These are phyloP conservation scores for Hippocampus abdominalis DNA, from an alignment of 2,113 vertebrate genomes.

Conservation along the genomic window DNA sequence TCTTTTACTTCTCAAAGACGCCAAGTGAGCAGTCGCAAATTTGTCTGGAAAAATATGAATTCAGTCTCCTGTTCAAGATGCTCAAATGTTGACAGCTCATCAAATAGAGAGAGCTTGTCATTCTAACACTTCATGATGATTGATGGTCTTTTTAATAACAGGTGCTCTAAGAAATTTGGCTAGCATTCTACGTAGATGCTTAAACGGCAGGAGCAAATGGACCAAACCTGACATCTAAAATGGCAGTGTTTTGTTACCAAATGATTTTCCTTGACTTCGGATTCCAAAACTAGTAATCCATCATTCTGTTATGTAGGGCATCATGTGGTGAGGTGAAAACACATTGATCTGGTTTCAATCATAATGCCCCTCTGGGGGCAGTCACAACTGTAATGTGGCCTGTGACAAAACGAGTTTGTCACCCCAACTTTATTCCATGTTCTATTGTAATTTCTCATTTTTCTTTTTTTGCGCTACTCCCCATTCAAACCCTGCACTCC, in stretches of 20 bases:
- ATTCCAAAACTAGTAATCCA: neutral
- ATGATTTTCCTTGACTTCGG: neutral
- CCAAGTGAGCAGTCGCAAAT: neutral
- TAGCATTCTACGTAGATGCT: neutral
- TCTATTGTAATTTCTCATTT: neutral
- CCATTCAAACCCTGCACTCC: constrained; percentile 77
- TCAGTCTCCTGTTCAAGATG: neutral
- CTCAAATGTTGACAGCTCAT: neutral
- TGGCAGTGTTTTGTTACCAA: neutral
- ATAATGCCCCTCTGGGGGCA: neutral
- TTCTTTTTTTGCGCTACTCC: constrained; percentile 46
- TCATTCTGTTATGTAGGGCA: too few species aligned
- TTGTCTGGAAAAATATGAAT: neutral
- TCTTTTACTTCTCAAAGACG: neutral
- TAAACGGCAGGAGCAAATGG: neutral
- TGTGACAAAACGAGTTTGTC: neutral
- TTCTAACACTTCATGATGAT: neutral
- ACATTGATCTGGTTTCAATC: neutral
- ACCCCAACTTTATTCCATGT: neutral
- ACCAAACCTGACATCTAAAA: neutral
- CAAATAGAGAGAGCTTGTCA: neutral
- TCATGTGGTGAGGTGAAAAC: too few species aligned
- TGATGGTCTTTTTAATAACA: too few species aligned
- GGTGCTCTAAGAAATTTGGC: too few species aligned
- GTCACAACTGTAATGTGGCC: neutral